Evolutionary conservation across 2,888 invertebrate species (phyloP).

Genomic region (Hybos culiciformis): DNA sequence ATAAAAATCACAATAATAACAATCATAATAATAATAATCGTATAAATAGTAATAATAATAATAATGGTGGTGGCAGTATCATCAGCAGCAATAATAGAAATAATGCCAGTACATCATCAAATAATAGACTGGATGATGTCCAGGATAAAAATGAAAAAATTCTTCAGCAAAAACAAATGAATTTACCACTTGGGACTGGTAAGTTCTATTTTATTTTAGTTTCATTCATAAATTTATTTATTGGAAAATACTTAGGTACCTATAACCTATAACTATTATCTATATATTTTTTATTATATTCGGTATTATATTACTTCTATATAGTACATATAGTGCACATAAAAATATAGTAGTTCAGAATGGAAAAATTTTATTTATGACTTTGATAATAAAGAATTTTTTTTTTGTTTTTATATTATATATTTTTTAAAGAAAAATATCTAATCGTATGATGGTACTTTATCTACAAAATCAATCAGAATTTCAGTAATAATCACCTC

Average conservation of each 20-base stretch:
- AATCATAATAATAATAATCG: slow-evolving; percentile 16
- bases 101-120: slow-evolving; percentile 15
- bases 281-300: not conserved
- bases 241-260: too few species aligned
- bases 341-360: not conserved
- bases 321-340: not conserved
- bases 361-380: too few species aligned
- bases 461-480: too few species aligned
- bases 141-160: slow-evolving; percentile 24
- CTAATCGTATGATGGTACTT: too few species aligned
- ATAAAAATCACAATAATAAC: slow-evolving; percentile 14
- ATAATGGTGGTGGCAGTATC: slow-evolving; percentile 10
- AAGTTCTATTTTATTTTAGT: slow-evolving; percentile 23
- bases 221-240: not conserved
- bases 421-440: too few species aligned
- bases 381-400: too few species aligned
- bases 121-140: slow-evolving; percentile 22
- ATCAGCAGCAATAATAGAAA: slow-evolving; percentile 17
- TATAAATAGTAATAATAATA: slow-evolving; percentile 19
- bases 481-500: too few species aligned
- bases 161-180: slow-evolving; percentile 24
- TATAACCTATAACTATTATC: too few species aligned
- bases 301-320: not conserved
- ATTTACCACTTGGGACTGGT: slow-evolving; percentile 36
- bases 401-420: too few species aligned